Conservation (phyloP, 2,113 vertebrate genomes). For the Lethenteron reissneri region DNA sequence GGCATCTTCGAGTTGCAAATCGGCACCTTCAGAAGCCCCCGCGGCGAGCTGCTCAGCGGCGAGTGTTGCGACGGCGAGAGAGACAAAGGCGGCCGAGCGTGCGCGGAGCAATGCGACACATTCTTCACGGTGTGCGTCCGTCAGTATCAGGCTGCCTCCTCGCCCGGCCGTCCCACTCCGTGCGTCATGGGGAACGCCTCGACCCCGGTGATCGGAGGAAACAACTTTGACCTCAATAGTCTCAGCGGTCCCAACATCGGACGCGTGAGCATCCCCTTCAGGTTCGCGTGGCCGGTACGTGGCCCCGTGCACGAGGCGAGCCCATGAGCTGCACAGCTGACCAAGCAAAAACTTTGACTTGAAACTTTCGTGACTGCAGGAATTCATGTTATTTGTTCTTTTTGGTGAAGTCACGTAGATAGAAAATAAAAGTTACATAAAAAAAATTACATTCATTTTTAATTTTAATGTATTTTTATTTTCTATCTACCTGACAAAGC, state of each 20-base stretch:
- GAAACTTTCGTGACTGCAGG: no score
- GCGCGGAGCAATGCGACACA: neutral
- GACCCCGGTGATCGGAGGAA: neutral
- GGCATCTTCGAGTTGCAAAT: conserved; percentile 1
- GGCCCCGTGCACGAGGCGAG: neutral
- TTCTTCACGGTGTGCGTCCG: neutral
- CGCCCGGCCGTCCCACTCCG: neutral
- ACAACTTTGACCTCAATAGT: conserved; percentile 3
- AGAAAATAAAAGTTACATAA: no score
- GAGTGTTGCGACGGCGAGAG: neutral
- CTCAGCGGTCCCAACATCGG: neutral
- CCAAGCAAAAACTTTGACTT: no score
- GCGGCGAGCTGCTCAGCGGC: neutral
- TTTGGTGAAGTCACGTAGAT: no score
- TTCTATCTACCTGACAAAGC: no score
- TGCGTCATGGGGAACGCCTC: conserved; percentile 1
- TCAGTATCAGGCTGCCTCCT: neutral
- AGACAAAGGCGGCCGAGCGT: neutral
- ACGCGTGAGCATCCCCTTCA: conserved; percentile 1
- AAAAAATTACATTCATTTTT: no score
- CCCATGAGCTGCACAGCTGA: no score
- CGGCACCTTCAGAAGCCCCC: neutral
- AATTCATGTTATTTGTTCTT: no score
- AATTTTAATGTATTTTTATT: no score
- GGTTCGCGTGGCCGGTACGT: conserved; percentile 6